These are phyloP conservation scores for Vulpes lagopus DNA, from an alignment of 2,113 vertebrate species.

Conservation along the genomic window DNA sequence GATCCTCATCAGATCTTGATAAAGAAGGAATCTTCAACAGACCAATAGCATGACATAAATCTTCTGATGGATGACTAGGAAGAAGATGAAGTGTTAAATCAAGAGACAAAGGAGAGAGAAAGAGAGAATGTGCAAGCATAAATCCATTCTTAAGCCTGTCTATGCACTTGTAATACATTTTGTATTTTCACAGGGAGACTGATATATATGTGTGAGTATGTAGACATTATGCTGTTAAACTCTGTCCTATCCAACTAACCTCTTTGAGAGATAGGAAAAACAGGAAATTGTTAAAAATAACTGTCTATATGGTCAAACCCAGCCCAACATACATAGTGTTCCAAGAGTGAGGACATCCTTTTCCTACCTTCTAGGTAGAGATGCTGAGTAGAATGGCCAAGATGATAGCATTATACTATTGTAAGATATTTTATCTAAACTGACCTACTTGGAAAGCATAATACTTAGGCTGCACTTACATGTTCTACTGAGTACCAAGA, in stretches of 20 bases:
- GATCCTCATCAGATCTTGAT: neutral
- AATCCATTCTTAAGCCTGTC: neutral
- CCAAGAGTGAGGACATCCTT: neutral
- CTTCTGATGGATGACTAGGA: neutral
- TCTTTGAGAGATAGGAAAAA: neutral
- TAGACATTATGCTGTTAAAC: too few species aligned
- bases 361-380: neutral
- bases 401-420: too few species aligned
- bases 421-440: neutral
- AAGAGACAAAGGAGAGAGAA: neutral
- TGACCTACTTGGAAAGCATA: neutral
- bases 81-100: neutral
- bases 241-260: neutral
- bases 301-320: neutral
- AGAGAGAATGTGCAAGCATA: neutral
- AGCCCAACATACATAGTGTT: neutral
- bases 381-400: neutral
- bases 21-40: neutral
- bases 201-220: neutral
- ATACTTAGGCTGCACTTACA: neutral
- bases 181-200: constrained; percentile 4
- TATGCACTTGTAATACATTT: neutral
- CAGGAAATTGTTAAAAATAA: neutral
- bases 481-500: neutral
- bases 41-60: constrained; percentile 13